A percentile compares a stretch with the other conserved stretches of the same genome.
phyloP scores from a whole-genome alignment of 1,140 invertebrate species.

The Scaptomyza pallida region DNA sequence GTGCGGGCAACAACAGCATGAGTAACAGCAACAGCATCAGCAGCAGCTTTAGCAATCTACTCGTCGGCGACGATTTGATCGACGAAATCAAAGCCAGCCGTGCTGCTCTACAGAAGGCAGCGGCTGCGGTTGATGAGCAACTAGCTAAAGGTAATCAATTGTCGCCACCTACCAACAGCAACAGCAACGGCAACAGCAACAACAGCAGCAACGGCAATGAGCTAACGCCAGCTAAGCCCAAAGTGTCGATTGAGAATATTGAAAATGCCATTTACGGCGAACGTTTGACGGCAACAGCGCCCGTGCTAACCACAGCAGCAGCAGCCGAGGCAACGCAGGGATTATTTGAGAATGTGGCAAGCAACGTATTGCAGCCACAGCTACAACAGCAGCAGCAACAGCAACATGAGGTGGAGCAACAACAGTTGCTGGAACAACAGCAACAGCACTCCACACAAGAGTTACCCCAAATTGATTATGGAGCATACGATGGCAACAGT shows the following conservation, averaged over 20 bases:
- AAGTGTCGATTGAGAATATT: conserved; percentile 83
- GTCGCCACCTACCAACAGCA: conserved; percentile 37
- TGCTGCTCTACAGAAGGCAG: conserved; percentile 62
- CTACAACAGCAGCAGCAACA: conserved; percentile 10
- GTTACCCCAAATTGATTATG: conserved; percentile 48
- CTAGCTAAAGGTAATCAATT: conserved; percentile 76
- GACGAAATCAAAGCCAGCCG: conserved; percentile 75
- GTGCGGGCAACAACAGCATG: conserved; percentile 31
- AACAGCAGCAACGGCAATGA: conserved; percentile 21
- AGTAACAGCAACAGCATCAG: conserved; percentile 51
- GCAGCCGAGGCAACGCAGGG: conserved; percentile 43
- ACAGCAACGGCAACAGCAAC: conserved; percentile 5
- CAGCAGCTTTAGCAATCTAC: conserved; percentile 20
- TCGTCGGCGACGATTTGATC: conserved; percentile 56
- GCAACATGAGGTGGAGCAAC: conserved; percentile 6
- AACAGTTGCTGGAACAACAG: conserved; percentile 26
- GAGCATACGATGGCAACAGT: conserved; percentile 60
- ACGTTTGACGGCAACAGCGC: conserved; percentile 57
- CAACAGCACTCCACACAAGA: conserved; percentile 17
- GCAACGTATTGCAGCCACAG: conserved; percentile 37
- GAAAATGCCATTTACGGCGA: conserved; percentile 84
- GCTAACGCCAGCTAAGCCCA: conserved; percentile 52
- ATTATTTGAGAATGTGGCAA: conserved; percentile 68
- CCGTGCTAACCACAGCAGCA: conserved; percentile 18
- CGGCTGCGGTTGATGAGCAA: conserved; percentile 80